Evolutionary conservation across 2,113 vertebrate species (phyloP).

Genomic region (Mastomys coucha): DNA sequence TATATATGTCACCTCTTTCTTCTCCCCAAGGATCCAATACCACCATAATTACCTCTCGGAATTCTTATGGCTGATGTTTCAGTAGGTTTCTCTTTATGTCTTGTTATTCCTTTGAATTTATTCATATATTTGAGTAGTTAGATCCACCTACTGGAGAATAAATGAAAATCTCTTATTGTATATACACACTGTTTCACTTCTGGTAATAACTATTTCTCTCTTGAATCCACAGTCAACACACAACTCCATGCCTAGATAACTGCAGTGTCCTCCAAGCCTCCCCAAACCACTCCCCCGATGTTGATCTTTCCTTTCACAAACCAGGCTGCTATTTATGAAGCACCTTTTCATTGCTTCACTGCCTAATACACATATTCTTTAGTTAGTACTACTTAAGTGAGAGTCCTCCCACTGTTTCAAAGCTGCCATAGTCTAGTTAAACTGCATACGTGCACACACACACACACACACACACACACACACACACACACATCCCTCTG

Average conservation of each 20-base stretch:
- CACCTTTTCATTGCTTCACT: not conserved
- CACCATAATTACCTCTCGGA: not conserved
- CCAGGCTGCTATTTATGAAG: not conserved
- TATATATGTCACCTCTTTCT: not conserved
- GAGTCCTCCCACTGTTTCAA: not conserved
- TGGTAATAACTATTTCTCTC: not conserved
- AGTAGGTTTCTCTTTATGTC: not conserved
- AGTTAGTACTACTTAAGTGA: not conserved
- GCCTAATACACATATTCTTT: not conserved
- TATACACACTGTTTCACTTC: not conserved
- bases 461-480: too few species aligned
- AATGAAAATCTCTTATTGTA: not conserved
- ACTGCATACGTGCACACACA: not conserved
- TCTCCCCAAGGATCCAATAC: not conserved
- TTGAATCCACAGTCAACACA: not conserved
- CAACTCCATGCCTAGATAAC: not conserved
- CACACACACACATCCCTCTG: not conserved
- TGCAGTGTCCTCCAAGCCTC: not conserved
- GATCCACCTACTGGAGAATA: not conserved
- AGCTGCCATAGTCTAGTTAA: not conserved
- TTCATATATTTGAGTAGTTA: not conserved
- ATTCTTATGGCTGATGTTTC: not conserved
- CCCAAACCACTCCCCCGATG: not conserved
- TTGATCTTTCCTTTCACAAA: not conserved
- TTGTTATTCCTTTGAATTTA: not conserved